phyloP scores from a whole-genome alignment of 2,113 vertebrate species.

The Tringa solitaria region DNA sequence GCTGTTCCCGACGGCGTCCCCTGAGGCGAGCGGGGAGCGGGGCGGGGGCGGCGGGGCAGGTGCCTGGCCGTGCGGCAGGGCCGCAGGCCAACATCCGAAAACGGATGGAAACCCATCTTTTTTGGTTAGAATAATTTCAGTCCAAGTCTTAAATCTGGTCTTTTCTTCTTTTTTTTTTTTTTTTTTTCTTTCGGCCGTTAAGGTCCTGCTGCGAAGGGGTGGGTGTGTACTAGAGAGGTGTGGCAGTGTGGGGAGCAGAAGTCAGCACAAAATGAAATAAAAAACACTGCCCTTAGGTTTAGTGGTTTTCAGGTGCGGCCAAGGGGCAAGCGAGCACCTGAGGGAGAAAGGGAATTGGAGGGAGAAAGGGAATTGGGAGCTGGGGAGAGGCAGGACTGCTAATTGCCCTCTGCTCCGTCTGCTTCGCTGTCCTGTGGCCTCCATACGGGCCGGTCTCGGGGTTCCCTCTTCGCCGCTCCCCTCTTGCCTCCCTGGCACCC shows the following conservation, averaged over 20 bases:
- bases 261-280: neutral
- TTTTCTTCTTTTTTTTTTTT: too few relatives aligned
- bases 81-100: neutral
- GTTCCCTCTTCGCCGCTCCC: neutral
- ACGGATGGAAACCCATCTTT: rapidly evolving
- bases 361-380: neutral
- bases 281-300: rapidly evolving
- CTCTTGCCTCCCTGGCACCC: neutral
- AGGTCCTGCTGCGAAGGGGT: neutral
- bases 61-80: neutral
- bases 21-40: neutral
- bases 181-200: rapidly evolving
- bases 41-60: too few relatives aligned
- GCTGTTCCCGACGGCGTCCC: too few relatives aligned
- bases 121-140: neutral
- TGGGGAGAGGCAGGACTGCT: neutral
- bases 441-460: rapidly evolving
- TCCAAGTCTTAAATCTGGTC: rapidly evolving
- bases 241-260: neutral
- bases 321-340: neutral
- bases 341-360: neutral
- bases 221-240: neutral
- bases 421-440: rapidly evolving
- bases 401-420: neutral
- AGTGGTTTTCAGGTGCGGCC: neutral